Evolutionary conservation across 2,888 invertebrate genomes (phyloP), one percentile per base, ranked within the genome.

Genomic region (Polydrusus cervinus): DNA sequence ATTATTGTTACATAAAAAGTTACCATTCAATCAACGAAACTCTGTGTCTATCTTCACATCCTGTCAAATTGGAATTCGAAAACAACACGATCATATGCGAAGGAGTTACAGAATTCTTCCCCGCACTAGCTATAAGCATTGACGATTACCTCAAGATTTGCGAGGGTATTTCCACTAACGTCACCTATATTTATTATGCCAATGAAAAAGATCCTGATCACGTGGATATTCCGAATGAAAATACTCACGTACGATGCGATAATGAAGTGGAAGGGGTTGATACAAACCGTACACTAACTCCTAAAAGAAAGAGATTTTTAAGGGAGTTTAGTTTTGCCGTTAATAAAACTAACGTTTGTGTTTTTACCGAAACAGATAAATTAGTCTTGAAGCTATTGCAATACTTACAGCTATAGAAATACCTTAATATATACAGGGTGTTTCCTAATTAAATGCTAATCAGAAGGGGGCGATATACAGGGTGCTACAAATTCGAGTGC

Each of bases 1-100:
- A 78, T n/a, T 78, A 71, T 55, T 78, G 78, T 53, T 78, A 73
- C 72, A 68, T 78, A 34, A 78, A 78, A 55, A 71, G 45, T 51
- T 75, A 71, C 57, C 69, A 73, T 34, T 64, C 69, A 14, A 66
- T 76, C 10, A 78, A 78, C 45, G 76, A 77, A 11, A 76, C 74
- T 3, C 67, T 78, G 10, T 78, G 78, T 25, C 69, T 78, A 6
- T 76, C 78, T 3, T 53, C 78, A 0, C 78, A 78, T 65, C 76
- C 75, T 0, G 76, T 78, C 1, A 76, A 74, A 45, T n/a, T 78
- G 9, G 14, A 57, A 9, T 69, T 71, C 14, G 73, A 74, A n/a
- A 78, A 78, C 25, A 73, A 70, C 51, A 75, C 75, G 5, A 49
- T 76, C 0, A 30, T 34, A 11, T 78, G 78, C 45, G 71, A 78